Evolutionary conservation across 2,113 vertebrate species (phyloP).

Genomic region (Oreochromis tanganicae): DNA sequence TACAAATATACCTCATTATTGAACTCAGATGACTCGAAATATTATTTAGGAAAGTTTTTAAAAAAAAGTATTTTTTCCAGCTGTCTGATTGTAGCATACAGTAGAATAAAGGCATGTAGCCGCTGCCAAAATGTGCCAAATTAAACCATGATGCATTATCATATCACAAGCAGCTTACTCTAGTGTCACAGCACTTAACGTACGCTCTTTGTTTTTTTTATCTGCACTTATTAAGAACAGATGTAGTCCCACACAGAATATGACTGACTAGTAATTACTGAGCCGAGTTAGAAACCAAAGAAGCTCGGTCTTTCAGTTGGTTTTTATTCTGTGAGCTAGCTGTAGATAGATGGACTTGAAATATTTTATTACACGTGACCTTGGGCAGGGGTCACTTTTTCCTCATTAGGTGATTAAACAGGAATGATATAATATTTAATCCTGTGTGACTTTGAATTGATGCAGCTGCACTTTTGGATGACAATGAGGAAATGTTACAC

Average conservation of each 20-base stretch:
- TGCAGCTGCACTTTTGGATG: slow-evolving; percentile 31
- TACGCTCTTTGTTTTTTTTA: neutral
- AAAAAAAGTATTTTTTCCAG: neutral
- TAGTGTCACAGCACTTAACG: neutral
- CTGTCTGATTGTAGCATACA: neutral
- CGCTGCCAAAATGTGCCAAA: slow-evolving; percentile 21
- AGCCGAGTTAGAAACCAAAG: neutral
- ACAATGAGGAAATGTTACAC: slow-evolving; percentile 10
- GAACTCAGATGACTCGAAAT: neutral
- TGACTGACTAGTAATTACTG: neutral
- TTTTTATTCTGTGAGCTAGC: neutral
- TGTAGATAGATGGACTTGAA: neutral
- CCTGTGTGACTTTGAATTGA: neutral
- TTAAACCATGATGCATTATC: neutral
- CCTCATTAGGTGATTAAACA: neutral
- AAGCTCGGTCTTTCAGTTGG: neutral
- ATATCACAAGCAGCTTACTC: neutral
- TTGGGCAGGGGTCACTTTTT: neutral
- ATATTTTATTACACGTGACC: neutral
- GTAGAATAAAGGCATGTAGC: neutral
- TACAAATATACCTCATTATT: neutral
- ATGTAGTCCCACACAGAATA: neutral
- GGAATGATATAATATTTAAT: neutral
- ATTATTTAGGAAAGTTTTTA: neutral
- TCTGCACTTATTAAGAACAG: neutral